Conservation (phyloP, 2,113 vertebrate species). For the Heterotilapia buettikoferi region DNA sequence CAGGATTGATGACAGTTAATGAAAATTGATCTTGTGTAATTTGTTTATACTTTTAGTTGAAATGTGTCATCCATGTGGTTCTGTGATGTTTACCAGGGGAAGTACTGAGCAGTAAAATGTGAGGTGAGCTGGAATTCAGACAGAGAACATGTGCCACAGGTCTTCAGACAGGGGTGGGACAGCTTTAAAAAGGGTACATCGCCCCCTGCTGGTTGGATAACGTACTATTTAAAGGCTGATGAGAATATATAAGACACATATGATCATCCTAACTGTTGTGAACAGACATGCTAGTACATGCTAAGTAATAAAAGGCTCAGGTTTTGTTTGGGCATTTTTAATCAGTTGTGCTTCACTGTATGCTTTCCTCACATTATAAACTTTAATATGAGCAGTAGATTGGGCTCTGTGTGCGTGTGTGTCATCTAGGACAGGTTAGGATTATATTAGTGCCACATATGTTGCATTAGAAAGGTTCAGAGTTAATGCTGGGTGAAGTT, state of each 20-base stretch:
- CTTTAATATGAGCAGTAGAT: background rate
- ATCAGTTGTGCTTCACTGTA: background rate
- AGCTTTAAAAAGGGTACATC: background rate
- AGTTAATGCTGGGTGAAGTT: background rate
- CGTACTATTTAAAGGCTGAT: background rate
- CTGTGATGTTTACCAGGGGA: background rate
- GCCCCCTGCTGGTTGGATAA: background rate
- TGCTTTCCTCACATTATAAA: background rate
- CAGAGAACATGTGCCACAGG: background rate
- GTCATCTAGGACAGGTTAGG: background rate
- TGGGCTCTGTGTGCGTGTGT: background rate
- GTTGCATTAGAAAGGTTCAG: background rate
- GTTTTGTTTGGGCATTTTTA: background rate
- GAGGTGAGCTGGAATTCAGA: background rate
- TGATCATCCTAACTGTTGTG: background rate
- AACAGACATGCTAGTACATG: background rate
- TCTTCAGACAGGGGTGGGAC: background rate
- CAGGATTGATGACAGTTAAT: background rate
- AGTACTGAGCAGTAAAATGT: background rate
- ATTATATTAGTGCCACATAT: background rate
- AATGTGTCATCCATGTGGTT: background rate
- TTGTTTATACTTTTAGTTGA: background rate
- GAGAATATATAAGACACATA: background rate
- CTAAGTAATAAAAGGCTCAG: background rate
- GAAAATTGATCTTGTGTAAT: background rate